Conservation (phyloP, 2,113 vertebrate genomes). For the Thryonomys swinderianus region DNA sequence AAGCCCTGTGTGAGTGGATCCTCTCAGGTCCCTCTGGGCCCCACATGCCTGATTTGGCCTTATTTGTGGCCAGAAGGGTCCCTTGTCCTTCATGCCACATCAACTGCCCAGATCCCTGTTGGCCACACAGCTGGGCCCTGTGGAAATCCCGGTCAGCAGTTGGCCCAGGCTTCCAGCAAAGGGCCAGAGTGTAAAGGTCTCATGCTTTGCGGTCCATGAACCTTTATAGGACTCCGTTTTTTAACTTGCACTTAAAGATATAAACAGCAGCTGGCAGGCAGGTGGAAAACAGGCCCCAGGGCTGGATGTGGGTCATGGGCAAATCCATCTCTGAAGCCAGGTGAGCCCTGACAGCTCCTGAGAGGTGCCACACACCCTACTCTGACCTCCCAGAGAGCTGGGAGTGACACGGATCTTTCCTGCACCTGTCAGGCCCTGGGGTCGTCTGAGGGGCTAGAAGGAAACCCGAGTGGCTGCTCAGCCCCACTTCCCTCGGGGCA, state of each 20-base stretch:
- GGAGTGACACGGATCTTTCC: rapidly evolving
- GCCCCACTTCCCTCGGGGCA: neutral
- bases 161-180: rapidly evolving
- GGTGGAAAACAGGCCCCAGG: rapidly evolving
- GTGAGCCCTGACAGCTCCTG: rapidly evolving
- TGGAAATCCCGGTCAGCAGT: neutral
- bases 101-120: neutral
- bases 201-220: neutral
- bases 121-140: neutral
- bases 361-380: rapidly evolving
- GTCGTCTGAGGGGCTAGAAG: rapidly evolving
- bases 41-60: neutral
- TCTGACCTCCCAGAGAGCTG: neutral
- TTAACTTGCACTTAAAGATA: neutral
- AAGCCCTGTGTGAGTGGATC: too few species aligned
- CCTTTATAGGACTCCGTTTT: neutral
- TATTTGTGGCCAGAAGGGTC: rapidly evolving
- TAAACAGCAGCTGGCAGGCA: neutral
- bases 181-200: neutral
- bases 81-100: neutral
- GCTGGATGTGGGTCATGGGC: rapidly evolving
- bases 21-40: neutral
- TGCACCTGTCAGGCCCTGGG: neutral
- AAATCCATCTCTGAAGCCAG: neutral
- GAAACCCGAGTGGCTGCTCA: rapidly evolving